Base-by-base conservation (phyloP, 2,113 vertebrate genomes). In the Alethe diademata region DNA sequence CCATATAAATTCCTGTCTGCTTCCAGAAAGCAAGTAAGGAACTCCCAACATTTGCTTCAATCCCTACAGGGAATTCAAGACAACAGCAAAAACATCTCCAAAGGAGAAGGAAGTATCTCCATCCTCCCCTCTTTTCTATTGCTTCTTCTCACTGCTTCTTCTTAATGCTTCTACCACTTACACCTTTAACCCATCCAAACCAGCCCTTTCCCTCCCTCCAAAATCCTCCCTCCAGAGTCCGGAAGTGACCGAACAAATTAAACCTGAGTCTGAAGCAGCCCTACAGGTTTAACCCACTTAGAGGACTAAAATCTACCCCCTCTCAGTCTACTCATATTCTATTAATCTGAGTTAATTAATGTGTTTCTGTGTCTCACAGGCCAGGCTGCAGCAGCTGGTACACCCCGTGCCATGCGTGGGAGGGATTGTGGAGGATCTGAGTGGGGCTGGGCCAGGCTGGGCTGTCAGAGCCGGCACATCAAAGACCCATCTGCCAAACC, bases 361-460 rank as follows among this genome's bases (percentile, higher is more conserved):
- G 20, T 24, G 5, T 47, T 85, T 56, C 40, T 86, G 45, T 42
- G 38, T 54, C 70, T 75, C 2, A 0, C 50, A 86, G 72, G 19
- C 50, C 38, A 10, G 0, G 5, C 26, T 62, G 35, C 38, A 76
- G 75, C 72, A 79, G 54, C 72, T 82, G 86, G 33, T 57, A 36
- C 23, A 33, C 38, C 47, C 58, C 3, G 1, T 14, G 9, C 54
- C 1, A 0, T 11, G 71, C 5, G 25, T 18, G 65, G 48, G 65
- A 89, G 64, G 36, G 53, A 31, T 24, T 36, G 61, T 33, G 53
- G 62, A 72, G 20, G 53, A 29, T 67, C 57, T 19, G 78, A 89
- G 53, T 0, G 0, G 29, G 40, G 20, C 65, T 74, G 22, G 48
- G 64, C 60, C 72, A 78, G 69, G 9, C 72, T 66, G 14, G 3